Base-by-base conservation (phyloP, 2,888 invertebrate genomes). In the Ganaspis brasiliensis region DNA sequence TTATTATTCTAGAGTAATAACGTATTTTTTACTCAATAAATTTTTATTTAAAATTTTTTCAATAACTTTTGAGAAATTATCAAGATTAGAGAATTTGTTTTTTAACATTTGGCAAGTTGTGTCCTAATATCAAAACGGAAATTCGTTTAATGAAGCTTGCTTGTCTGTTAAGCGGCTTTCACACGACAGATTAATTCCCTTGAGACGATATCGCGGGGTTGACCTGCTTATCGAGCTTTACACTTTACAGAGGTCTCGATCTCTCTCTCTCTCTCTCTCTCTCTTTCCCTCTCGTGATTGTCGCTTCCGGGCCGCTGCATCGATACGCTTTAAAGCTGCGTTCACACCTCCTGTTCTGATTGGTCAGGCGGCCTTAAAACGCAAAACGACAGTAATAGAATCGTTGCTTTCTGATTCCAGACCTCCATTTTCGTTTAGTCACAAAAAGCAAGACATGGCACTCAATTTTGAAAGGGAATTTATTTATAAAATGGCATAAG, bases 221-320 rank as follows among this genome's bases (percentile, higher is more conserved):
- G 84, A 84, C 84, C 86, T 86, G 84, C 83, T 89, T 87, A 89
- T 88, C 88, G 88, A 88, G 31, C 24, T 72, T 55, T 35, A 71
- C 55, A 21, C 71, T 35, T 67, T 67, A 45, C 83, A 86, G 82
- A 76, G 80, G 83, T 83, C 86, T 87, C 87, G 84, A 85, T 86
- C 86, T 84, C 82, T 81, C 82, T 77, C 76, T 26, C 24, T 37
- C 5, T 72, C 31, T 37, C 77, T 21, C 37, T 57, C 63, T 57
- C 59, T 63, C 74, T 67, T 67, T 76, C 67, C 63, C 40, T 37
- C 71, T 16, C 24, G 19, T 35, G 85, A 79, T 85, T 88, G 87
- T 87, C 85, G 84, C 85, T 86, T 87, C 86, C 86, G 85, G 84
- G 82, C 84, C 87, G 81, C 82, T 87, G 84, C 84, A 83, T 84